Conservation (phyloP, 2,888 invertebrate genomes). For the Digitonthophagus gazella region DNA sequence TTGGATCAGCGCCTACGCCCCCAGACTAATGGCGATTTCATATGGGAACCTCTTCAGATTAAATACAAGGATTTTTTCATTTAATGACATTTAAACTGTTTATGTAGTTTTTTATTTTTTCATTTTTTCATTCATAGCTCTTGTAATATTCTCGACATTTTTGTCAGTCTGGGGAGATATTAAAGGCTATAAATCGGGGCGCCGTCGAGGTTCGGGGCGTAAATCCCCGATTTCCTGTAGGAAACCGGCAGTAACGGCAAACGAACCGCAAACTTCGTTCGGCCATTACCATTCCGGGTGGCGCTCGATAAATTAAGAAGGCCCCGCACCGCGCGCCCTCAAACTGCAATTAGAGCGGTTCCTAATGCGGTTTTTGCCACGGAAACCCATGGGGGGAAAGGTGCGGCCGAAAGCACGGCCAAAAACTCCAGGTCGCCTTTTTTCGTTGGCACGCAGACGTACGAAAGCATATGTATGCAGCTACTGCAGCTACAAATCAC, state of each 20-base stretch:
- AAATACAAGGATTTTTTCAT: too few relatives aligned
- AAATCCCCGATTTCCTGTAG: conserved; percentile 38
- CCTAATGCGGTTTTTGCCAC: not conserved
- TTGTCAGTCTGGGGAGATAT: conserved; percentile 38
- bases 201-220: conserved; percentile 35
- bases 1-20: conserved; percentile 10
- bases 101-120: too few relatives aligned
- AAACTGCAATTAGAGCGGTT: not conserved
- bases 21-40: conserved; percentile 7
- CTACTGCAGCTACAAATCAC: not conserved
- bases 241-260: conserved; percentile 33
- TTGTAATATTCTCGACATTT: not conserved
- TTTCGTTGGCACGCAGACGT: not conserved
- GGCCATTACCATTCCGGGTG: conserved; percentile 31
- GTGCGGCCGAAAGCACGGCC: not conserved
- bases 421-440: not conserved
- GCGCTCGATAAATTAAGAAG: conserved; percentile 27
- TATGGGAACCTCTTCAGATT: not conserved
- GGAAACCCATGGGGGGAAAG: not conserved
- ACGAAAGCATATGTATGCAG: not conserved
- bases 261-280: conserved; percentile 38
- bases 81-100: too few relatives aligned
- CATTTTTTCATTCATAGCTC: too few relatives aligned
- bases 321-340: conserved; percentile 20
- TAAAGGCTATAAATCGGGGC: conserved; percentile 43